Percentiles rank a stretch among this genome's conserved stretches.
Evolutionary conservation across 2,797 vertebrate species (phyloP).

Genomic region (Sebastes cheni): DNA sequence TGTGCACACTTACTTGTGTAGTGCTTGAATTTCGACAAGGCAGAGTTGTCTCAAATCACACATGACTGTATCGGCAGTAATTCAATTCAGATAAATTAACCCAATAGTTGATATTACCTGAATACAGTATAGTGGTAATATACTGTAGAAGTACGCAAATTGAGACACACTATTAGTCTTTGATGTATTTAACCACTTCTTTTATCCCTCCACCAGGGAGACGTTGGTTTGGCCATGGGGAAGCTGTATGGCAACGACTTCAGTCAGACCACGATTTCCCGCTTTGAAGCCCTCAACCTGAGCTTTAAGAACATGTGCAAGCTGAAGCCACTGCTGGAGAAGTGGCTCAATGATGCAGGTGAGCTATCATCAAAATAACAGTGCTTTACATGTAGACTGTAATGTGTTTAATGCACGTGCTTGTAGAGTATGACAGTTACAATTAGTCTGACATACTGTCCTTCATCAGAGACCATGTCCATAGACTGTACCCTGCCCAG

Average conservation of each 20-base stretch:
- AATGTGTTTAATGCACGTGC: neutral
- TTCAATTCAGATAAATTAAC: no score
- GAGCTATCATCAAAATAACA: neutral
- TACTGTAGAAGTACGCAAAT: no score
- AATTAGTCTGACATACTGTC: neutral
- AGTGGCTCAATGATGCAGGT: constrained; percentile 95
- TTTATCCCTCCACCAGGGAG: constrained; percentile 79
- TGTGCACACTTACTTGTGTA: no score
- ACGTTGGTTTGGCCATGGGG: constrained; percentile 94
- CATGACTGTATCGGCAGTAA: no score
- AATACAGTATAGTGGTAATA: no score
- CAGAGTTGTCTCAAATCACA: no score
- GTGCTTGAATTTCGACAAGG: no score
- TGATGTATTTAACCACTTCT: neutral
- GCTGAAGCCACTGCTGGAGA: constrained; percentile 93
- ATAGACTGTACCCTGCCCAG: constrained; percentile 91
- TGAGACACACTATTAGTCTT: neutral
- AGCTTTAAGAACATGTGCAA: constrained; percentile 99
- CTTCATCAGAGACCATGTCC: constrained; percentile 89
- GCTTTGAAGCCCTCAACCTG: constrained; percentile 94
- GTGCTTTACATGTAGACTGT: neutral
- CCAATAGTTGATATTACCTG: no score
- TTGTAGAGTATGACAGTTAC: no score
- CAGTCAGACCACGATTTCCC: constrained; percentile 95
- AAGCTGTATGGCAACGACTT: constrained; percentile 96